Conservation (phyloP, 2,797 vertebrate genomes). For the Petrocephalus sullivani region DNA sequence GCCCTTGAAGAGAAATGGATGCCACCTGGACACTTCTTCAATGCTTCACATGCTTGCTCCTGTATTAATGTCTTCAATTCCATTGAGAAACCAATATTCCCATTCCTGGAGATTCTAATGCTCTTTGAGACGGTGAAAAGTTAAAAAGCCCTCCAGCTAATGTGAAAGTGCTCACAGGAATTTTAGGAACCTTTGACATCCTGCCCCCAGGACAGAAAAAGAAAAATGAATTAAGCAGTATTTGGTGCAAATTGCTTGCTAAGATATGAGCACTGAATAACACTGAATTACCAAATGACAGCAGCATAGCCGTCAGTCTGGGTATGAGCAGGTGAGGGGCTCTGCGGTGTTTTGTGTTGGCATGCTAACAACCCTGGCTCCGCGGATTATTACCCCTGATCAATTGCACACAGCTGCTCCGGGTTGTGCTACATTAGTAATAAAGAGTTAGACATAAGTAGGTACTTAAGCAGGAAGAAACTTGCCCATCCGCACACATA, state of each 20-base stretch:
- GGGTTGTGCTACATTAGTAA: neutral
- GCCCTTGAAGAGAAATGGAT: neutral
- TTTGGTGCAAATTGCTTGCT: neutral
- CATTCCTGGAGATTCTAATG: neutral
- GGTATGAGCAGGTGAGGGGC: neutral
- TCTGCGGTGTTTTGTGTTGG: neutral
- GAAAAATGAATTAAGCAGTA: neutral
- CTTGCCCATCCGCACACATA: neutral
- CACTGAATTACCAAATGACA: neutral
- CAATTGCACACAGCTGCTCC: neutral
- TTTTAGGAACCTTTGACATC: neutral
- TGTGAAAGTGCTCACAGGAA: neutral
- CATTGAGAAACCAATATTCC: neutral
- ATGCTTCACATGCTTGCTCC: neutral
- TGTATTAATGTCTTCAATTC: neutral
- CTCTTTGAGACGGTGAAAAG: neutral
- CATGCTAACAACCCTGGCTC: neutral
- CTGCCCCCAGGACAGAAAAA: neutral
- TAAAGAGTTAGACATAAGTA: neutral
- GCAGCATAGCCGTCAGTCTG: neutral
- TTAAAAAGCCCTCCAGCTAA: slow-evolving; percentile 2
- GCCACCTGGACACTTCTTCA: neutral
- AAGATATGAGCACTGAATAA: neutral
- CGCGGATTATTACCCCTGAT: neutral
- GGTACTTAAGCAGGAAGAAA: neutral